Evolutionary conservation across 2,888 invertebrate genomes (phyloP), one percentile per base, ranked within the genome.

Genomic region (Listrodromus nycthemerus): DNA sequence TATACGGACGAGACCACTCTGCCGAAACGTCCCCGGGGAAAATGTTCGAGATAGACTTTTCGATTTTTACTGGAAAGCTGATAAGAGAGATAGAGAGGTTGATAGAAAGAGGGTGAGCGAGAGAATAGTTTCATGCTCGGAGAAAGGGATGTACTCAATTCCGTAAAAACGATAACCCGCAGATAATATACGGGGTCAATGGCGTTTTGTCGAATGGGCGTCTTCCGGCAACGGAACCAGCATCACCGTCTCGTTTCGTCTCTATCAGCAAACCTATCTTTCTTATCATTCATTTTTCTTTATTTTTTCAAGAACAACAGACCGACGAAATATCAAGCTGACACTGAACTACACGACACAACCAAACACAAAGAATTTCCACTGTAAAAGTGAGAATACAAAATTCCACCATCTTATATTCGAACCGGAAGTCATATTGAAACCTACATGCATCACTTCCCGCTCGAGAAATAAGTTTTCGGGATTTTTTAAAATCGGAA

Each of bases 181-280:
- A 13, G 24, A 21, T 87, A 88, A 90, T 89, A 90, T 90, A 90
- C 87, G 88, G 83, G 87, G 82, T 85, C 86, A 88, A 86, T 87
- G 67, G 24, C 30, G 27, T 85, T 89, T 86, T 86, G 86, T 85
- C 87, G 63, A 75, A 76, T 65, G 63, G n/a, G 50, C 16, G 2
- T n/a, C 48, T 55, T 24, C 21, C 55, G 55, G 24, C 24, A 55
- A 21, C 50, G 24, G 75, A 83, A 45, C 41, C 41, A 45, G 3
- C 41, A 45, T 37, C 10, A 10, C 41, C 3, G 16, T 45, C 41
- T 45, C 41, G 41, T 45, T 45, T 45, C 41, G 66, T 61, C 41
- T 45, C 41, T 16, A 45, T 45, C 41, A 4, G 41, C 16, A 45
- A 16, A 45, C 41, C 41, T 2, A 10, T 37, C 8, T 37, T 37